phyloP scores from a whole-genome alignment of 2,113 vertebrate genomes.

The Paraplagusia blochii region DNA sequence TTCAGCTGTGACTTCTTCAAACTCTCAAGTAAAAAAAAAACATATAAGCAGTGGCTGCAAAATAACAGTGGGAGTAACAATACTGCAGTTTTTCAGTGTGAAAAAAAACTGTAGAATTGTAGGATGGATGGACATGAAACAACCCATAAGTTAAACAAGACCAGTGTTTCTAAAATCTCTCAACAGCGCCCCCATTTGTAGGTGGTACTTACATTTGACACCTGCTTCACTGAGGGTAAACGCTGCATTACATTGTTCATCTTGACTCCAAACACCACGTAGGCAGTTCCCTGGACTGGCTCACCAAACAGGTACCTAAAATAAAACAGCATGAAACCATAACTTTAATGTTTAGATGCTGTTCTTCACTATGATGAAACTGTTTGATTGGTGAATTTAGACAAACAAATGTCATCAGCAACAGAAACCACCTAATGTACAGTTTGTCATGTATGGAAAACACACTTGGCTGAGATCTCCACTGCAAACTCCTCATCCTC shows the following conservation, averaged over 20 bases:
- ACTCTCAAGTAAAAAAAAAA: background rate
- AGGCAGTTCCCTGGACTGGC: conserved; percentile 70
- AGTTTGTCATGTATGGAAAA: background rate
- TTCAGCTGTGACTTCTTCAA: background rate
- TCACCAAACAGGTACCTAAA: conserved; percentile 72
- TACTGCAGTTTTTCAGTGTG: too few species aligned
- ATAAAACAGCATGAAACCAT: background rate
- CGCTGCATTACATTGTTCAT: conserved; percentile 65
- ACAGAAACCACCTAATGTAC: too few species aligned
- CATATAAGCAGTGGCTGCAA: too few species aligned
- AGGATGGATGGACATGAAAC: too few species aligned
- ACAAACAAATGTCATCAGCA: too few species aligned
- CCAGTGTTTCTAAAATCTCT: too few species aligned
- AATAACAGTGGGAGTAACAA: too few species aligned
- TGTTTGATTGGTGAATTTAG: too few species aligned
- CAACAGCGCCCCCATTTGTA: background rate
- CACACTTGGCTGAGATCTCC: conserved; percentile 68
- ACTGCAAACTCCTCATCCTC: conserved; percentile 62
- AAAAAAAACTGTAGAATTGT: too few species aligned
- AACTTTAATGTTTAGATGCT: too few species aligned
- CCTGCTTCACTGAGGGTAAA: conserved; percentile 65
- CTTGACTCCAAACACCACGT: conserved; percentile 75
- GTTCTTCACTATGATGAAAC: too few species aligned
- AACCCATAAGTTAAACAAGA: too few species aligned
- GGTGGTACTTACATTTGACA: conserved; percentile 67